Base-by-base conservation (phyloP, 2,888 invertebrate genomes). In the Drosophila maculinotata region DNA sequence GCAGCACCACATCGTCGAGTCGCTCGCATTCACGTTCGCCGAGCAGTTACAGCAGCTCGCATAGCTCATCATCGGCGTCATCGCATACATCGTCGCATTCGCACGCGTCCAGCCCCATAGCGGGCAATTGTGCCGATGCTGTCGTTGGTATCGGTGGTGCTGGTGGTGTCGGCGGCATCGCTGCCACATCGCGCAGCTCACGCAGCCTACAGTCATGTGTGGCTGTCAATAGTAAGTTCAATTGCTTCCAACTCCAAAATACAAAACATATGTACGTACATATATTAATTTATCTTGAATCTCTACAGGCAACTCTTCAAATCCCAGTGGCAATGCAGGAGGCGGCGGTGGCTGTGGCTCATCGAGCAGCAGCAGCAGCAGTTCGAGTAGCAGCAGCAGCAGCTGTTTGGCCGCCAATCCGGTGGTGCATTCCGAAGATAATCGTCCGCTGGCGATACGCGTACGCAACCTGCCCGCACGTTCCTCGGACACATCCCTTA, bases 401-500 rank as follows among this genome's bases (percentile, higher is more conserved):
- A 80, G 82, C 49, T 88, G 85, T 54, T 52, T 80, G 58, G 73
- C 86, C 42, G 87, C 79, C 39, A 92, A 91, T 88, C 91, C 91
- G 48, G 91, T 91, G 77, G 92, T 92, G 69, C 92, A 92, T 90
- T 91, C 92, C 86, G 92, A 92, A 85, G 92, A 92, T 79, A 93
- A 95, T 84, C 93, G 97, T 89, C 97, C 97, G 64, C 92, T 97
- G 87, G 97, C 97, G 74, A 97, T 97, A 90, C 97, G 97, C 92
- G 97, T 98, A 82, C 94, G 96, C 89, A 97, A 97, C 92, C 93
- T 98, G 89, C 97, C 97, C 74, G 94, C 96, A 71, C 94, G 97
- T 87, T 97, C 97, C 87, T 95, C 95, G 91, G 98, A 98, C 92
- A 97, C 97, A 85, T 98, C 98, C 88, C 93, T 99, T 84, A 97